These are phyloP conservation scores for Paguma larvata DNA, from an alignment of 2,797 vertebrate species.

Conservation along the genomic window DNA sequence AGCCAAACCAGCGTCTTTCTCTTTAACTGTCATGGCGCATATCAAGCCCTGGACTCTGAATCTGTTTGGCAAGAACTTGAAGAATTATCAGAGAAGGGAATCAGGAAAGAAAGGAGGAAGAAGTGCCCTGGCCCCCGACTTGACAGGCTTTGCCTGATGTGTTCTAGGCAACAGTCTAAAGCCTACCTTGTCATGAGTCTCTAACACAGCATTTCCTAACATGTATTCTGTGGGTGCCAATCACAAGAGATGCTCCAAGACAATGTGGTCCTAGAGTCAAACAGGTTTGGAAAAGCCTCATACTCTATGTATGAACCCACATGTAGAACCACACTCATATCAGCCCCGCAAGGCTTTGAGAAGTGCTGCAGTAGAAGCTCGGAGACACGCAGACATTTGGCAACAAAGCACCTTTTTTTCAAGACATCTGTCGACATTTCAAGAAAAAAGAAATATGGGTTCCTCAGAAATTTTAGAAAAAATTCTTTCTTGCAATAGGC, in stretches of 20 bases:
- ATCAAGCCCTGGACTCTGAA: conserved; percentile 9
- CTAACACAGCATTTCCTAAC: not conserved
- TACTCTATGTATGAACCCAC: not conserved
- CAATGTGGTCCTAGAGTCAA: not conserved
- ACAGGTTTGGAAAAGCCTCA: not conserved
- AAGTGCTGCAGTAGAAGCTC: not conserved
- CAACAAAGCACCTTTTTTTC: not conserved
- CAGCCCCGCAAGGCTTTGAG: not conserved
- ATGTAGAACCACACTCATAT: not conserved
- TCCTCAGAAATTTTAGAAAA: conserved; percentile 48
- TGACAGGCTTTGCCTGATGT: not conserved
- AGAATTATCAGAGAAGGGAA: conserved; percentile 5
- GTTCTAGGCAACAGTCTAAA: not conserved
- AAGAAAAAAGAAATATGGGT: not conserved
- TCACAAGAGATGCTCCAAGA: not conserved
- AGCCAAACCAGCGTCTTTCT: conserved; percentile 32
- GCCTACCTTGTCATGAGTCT: not conserved
- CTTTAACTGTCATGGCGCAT: not conserved
- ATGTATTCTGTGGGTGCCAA: not conserved
- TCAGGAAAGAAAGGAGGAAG: not conserved
- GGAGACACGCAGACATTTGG: not conserved
- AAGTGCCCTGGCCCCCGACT: not conserved
- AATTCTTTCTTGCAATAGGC: not conserved
- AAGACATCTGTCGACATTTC: not conserved
- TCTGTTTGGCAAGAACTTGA: not conserved